phyloP scores from a whole-genome alignment of 2,797 vertebrate genomes.

The Poeciliopsis gracilis region DNA sequence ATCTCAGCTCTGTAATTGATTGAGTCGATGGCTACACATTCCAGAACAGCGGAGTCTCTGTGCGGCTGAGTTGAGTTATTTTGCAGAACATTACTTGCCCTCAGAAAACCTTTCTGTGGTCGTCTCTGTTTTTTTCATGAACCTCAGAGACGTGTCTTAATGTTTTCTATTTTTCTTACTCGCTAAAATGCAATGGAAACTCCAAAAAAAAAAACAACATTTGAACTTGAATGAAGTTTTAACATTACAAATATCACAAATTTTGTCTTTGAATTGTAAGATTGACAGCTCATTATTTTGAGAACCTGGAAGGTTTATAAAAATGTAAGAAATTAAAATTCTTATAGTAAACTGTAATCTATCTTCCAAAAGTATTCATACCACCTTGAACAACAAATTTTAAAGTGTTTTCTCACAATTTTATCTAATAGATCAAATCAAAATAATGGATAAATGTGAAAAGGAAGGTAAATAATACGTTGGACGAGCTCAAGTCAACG shows the following conservation, averaged over 20 bases:
- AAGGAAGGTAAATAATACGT: not conserved
- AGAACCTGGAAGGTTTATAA: conserved; percentile 15
- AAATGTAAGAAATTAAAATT: not conserved
- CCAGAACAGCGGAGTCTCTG: conserved; percentile 28
- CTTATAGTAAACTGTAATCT: not conserved
- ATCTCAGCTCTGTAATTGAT: conserved; percentile 34
- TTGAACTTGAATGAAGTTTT: conserved; percentile 4
- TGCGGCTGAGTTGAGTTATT: conserved; percentile 8
- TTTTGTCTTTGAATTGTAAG: conserved; percentile 9
- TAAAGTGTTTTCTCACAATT: not conserved
- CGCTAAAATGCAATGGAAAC: conserved; percentile 1
- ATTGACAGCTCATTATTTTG: not conserved
- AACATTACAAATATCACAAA: not conserved
- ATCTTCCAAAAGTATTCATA: not conserved
- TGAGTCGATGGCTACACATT: conserved; percentile 32
- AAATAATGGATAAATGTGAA: not conserved
- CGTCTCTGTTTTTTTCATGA: conserved; percentile 7
- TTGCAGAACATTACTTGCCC: conserved; percentile 14
- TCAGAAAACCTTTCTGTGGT: conserved; percentile 19
- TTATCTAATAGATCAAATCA: not conserved
- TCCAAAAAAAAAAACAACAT: not conserved
- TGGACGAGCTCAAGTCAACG: not conserved
- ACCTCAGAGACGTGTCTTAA: conserved; percentile 13
- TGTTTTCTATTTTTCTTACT: conserved; percentile 15
- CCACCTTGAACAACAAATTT: not conserved